These are phyloP conservation scores for Thera obeliscata DNA, from an alignment of 2,888 invertebrate genomes.

Conservation along the genomic window DNA sequence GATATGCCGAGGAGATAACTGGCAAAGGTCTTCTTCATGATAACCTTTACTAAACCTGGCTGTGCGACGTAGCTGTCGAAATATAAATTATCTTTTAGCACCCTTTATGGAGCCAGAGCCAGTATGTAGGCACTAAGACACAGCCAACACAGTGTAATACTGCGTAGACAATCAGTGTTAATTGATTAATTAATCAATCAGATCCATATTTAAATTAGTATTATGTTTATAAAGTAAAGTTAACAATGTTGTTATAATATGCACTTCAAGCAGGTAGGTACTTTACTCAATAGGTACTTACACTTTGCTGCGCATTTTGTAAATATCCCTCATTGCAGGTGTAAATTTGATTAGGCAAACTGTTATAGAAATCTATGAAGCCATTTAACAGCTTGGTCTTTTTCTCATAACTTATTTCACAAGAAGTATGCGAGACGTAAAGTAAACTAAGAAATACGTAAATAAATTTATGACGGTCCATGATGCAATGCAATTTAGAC, in stretches of 20 bases:
- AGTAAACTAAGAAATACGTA: conserved; percentile 53
- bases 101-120: no score
- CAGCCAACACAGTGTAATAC: no score
- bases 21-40: conserved; percentile 34
- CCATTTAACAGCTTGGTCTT: conserved; percentile 63
- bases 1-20: conserved; percentile 28
- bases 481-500: conserved; percentile 54
- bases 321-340: conserved; percentile 74
- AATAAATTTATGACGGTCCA: conserved; percentile 53
- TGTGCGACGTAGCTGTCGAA: no score
- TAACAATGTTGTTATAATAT: no score
- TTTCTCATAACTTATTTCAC: conserved; percentile 58
- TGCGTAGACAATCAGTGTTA: no score
- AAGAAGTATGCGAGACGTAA: conserved; percentile 47
- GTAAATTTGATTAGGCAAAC: conserved; percentile 71
- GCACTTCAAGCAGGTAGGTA: no score
- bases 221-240: no score
- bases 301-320: conserved; percentile 72
- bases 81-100: no score
- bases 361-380: conserved; percentile 78
- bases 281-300: conserved; percentile 55
- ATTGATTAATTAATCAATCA: no score
- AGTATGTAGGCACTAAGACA: no score
- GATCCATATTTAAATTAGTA: no score
- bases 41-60: conserved; percentile 40